Evolutionary conservation across 1,140 invertebrate species (phyloP).

Genomic region (Drosophila elegans): DNA sequence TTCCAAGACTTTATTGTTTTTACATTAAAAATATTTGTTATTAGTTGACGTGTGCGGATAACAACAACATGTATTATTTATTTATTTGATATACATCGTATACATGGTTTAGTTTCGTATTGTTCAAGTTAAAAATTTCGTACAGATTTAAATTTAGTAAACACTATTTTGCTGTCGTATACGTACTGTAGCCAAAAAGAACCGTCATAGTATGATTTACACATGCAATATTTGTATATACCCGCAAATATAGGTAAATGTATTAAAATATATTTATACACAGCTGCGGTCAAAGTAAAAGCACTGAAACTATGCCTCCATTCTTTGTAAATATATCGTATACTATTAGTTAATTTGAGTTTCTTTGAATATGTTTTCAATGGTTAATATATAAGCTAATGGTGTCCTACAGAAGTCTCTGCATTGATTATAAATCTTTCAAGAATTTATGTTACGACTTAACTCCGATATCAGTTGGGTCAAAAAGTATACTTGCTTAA

Average conservation of each 20-base stretch:
- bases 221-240: conserved; percentile 35
- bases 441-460: background rate
- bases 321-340: conserved; percentile 3
- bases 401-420: conserved; percentile 1
- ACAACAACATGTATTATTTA: conserved; percentile 15
- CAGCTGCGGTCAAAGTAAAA: conserved; percentile 10
- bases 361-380: conserved; percentile 7
- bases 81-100: conserved; percentile 27
- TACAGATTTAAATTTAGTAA: conserved; percentile 30
- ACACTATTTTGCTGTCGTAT: conserved; percentile 31
- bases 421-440: background rate
- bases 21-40: conserved; percentile 7
- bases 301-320: conserved; percentile 1
- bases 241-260: conserved; percentile 35
- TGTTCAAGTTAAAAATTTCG: conserved; percentile 30
- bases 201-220: conserved; percentile 28
- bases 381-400: conserved; percentile 10
- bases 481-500: conserved; percentile 1
- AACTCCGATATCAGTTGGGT: background rate
- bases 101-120: conserved; percentile 31
- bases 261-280: conserved; percentile 18
- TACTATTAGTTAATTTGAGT: conserved; percentile 6
- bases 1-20: background rate
- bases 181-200: conserved; percentile 34
- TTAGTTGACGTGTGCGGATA: conserved; percentile 12